Base-by-base conservation (phyloP, 1,140 invertebrate genomes). In the Hermetia illucens region DNA sequence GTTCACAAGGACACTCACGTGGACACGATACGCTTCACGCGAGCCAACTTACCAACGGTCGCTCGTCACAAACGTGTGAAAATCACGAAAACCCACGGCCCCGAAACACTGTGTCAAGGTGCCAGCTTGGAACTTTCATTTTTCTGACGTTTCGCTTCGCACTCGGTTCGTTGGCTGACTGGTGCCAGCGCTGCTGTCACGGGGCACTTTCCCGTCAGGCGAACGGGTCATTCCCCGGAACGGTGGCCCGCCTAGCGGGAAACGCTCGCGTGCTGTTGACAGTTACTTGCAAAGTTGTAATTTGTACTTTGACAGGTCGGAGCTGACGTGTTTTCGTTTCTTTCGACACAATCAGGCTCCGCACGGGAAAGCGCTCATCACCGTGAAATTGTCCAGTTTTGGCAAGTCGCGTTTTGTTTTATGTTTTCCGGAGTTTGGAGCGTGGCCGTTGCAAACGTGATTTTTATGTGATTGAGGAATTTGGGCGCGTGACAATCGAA, bases 401-500 rank as follows among this genome's bases (percentile, higher is more conserved):
- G n/a, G n/a, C n/a, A n/a, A n/a, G n/a, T n/a, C n/a, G n/a, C n/a
- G n/a, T n/a, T n/a, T n/a, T n/a, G n/a, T n/a, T n/a, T n/a, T n/a
- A n/a, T n/a, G n/a, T n/a, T n/a, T n/a, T n/a, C n/a, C n/a, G n/a
- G n/a, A n/a, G n/a, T n/a, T n/a, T n/a, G n/a, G n/a, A n/a, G n/a
- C n/a, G n/a, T n/a, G n/a, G n/a, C n/a, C n/a, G n/a, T n/a, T n/a
- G n/a, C n/a, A n/a, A n/a, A n/a, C n/a, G 25, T n/a, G n/a, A n/a
- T 27, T 27, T 27, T 8, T n/a, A 27, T 8, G 8, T n/a, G 25
- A 27, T 27, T 8, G 8, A 27, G 25, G 8, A 21, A 10, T 24
- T 24, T 16, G 6, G n/a, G 5, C 18, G 16, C 12, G 21, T 20
- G 33, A 41, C 29, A 43, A 20, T 13, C 30, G 38, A 34, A 32